These are phyloP conservation scores for Ophraella communa DNA, from an alignment of 2,888 invertebrate species.

Conservation along the genomic window DNA sequence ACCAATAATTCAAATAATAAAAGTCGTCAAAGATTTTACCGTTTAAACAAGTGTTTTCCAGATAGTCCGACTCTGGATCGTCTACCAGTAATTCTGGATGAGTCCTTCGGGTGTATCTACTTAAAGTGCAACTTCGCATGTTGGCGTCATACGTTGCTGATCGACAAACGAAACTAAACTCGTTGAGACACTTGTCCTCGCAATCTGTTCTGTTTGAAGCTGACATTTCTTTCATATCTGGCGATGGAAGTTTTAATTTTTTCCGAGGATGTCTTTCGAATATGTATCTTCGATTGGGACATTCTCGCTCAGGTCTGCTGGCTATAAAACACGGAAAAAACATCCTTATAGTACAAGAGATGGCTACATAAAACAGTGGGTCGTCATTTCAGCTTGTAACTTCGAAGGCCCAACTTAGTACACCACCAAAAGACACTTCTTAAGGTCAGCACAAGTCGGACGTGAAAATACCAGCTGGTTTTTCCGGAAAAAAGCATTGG, in stretches of 20 bases:
- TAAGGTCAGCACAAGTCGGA: no score
- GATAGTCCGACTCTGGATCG: constrained; percentile 86
- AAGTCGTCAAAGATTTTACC: constrained; percentile 66
- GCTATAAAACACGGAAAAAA: constrained; percentile 61
- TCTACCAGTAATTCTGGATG: constrained; percentile 85
- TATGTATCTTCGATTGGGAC: constrained; percentile 86
- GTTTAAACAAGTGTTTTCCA: constrained; percentile 89
- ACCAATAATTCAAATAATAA: no score
- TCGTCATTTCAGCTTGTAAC: no score
- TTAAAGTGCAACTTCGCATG: constrained; percentile 79
- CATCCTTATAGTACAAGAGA: no score
- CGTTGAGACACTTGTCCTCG: constrained; percentile 87
- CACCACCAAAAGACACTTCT: no score
- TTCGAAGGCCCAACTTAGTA: no score
- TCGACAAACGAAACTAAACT: constrained; percentile 87
- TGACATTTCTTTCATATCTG: constrained; percentile 84
- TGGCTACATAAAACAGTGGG: no score
- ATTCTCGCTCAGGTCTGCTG: constrained; percentile 85
- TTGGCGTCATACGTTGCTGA: constrained; percentile 84
- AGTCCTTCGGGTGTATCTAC: constrained; percentile 82
- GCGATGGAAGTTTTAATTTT: constrained; percentile 79
- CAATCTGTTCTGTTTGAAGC: constrained; percentile 88
- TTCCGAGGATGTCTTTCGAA: constrained; percentile 88
- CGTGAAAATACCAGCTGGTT: no score
- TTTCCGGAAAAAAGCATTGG: no score